Evolutionary conservation across 2,797 vertebrate genomes (phyloP).

Genomic region (Clarias fuscus): DNA sequence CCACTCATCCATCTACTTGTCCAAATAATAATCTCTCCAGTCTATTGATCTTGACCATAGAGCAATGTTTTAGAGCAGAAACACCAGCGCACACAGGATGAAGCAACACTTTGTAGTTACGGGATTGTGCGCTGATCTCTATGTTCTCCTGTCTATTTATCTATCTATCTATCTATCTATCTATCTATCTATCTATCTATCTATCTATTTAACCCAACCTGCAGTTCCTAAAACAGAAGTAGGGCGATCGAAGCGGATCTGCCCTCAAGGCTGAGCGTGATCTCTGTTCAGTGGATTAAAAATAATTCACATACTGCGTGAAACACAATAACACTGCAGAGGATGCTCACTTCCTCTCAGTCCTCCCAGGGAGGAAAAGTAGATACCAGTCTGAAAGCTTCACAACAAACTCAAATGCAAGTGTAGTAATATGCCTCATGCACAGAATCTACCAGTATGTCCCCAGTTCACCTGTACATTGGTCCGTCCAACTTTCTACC

Average conservation of each 20-base stretch:
- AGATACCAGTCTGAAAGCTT: not conserved
- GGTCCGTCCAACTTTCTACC: not conserved
- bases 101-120: too few relatives aligned
- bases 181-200: not conserved
- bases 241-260: constrained; percentile 20
- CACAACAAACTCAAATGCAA: not conserved
- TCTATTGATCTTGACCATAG: too few relatives aligned
- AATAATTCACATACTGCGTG: not conserved
- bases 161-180: not conserved
- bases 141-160: not conserved
- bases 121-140: too few relatives aligned
- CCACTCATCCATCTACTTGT: not conserved
- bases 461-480: not conserved
- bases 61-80: too few relatives aligned
- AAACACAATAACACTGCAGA: constrained; percentile 14
- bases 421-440: not conserved
- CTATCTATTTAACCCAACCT: not conserved
- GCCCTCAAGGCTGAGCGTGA: constrained; percentile 8
- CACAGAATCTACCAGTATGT: not conserved
- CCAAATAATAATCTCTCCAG: not conserved
- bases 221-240: constrained; percentile 4
- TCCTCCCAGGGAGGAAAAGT: not conserved
- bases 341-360: not conserved
- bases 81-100: too few relatives aligned
- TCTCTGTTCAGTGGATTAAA: constrained; percentile 13